A percentile compares a stretch with the other conserved stretches of the same genome.
Conservation (phyloP, 2,113 vertebrate genomes). For the Anas platyrhynchos region DNA sequence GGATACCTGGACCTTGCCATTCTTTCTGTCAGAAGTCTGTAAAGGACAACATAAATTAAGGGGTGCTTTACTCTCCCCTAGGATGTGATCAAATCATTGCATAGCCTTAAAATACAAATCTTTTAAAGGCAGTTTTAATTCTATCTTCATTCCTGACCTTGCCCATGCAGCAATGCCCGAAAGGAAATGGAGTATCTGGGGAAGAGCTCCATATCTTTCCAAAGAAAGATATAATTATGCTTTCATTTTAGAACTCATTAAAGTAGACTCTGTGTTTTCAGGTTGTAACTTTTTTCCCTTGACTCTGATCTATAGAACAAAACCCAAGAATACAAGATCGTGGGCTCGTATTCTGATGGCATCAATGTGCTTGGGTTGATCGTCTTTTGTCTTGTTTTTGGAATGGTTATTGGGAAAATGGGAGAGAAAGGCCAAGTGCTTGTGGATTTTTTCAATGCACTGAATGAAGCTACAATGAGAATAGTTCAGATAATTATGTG, state of each 20-base stretch:
- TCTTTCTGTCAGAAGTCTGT: neutral
- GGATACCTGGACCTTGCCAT: neutral
- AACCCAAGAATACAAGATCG: conserved; percentile 88
- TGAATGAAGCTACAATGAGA: conserved; percentile 97
- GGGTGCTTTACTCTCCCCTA: neutral
- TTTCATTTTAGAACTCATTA: conserved; percentile 1
- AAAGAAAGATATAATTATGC: neutral
- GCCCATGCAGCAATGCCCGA: neutral
- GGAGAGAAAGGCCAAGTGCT: conserved; percentile 92
- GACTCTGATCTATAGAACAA: conserved; percentile 82
- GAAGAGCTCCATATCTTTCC: neutral
- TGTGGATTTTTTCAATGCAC: conserved; percentile 95
- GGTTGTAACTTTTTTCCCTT: conserved; percentile 30
- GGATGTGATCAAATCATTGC: neutral
- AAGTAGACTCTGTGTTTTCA: conserved; percentile 1
- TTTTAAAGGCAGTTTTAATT: neutral
- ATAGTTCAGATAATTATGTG: conserved; percentile 98
- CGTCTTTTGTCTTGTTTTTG: conserved; percentile 94
- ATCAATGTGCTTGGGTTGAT: conserved; percentile 95
- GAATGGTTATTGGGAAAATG: conserved; percentile 96
- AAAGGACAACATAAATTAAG: neutral
- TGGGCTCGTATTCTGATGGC: conserved; percentile 88
- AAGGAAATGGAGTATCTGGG: neutral
- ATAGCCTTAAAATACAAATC: neutral
- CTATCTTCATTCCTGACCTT: neutral